Evolutionary conservation across 2,797 vertebrate species (phyloP).

Genomic region (Eutrigla gurnardus): DNA sequence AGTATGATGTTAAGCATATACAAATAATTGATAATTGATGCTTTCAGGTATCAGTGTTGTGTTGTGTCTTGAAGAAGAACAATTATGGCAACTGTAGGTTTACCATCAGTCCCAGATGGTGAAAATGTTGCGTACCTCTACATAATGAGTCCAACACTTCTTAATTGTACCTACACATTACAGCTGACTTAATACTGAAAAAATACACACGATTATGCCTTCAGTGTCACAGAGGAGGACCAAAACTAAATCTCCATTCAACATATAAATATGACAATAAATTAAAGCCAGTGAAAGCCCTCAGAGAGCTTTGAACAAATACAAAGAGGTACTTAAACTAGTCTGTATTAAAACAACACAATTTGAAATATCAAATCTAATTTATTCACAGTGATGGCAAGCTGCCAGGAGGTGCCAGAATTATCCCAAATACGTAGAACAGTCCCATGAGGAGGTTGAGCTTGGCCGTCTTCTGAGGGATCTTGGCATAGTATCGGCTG

Average conservation of each 20-base stretch:
- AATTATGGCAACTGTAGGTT: constrained; percentile 63
- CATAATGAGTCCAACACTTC: constrained; percentile 45
- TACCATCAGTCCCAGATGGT: constrained; percentile 8
- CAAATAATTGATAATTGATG: constrained; percentile 27
- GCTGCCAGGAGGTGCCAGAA: constrained; percentile 89
- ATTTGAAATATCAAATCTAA: constrained; percentile 32
- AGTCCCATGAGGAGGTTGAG: constrained; percentile 96
- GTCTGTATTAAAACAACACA: constrained; percentile 66
- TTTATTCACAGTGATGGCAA: constrained; percentile 87
- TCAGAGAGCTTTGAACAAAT: constrained; percentile 56
- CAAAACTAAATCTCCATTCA: constrained; percentile 52
- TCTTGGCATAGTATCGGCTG: constrained; percentile 90
- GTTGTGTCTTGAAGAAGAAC: constrained; percentile 22
- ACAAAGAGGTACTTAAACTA: constrained; percentile 69
- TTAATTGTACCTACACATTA: constrained; percentile 43
- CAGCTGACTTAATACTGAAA: constrained; percentile 67
- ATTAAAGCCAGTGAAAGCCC: constrained; percentile 71
- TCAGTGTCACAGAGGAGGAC: constrained; percentile 41
- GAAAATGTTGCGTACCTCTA: constrained; percentile 43
- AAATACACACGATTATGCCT: constrained; percentile 30
- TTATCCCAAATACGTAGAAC: constrained; percentile 95
- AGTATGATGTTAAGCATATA: constrained; percentile 28
- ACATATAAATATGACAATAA: constrained; percentile 82
- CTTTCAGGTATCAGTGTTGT: constrained; percentile 30
- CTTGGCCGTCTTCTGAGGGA: constrained; percentile 96